phyloP scores from a whole-genome alignment of 2,888 invertebrate genomes.

The Coronaproctus castanopsis region DNA sequence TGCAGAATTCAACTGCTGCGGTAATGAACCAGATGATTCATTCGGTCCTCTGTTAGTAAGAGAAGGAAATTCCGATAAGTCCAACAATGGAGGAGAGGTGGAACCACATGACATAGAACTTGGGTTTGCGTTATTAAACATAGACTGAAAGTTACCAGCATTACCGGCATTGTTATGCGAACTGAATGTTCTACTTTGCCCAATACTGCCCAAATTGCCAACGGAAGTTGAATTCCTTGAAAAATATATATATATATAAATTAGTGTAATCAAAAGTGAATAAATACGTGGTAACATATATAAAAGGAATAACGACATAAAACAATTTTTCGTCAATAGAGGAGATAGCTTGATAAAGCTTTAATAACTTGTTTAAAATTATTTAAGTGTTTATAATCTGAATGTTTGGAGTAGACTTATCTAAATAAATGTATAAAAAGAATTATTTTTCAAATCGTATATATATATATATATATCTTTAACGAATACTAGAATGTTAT shows the following conservation, averaged over 20 bases:
- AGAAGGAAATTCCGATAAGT: slow-evolving; percentile 82
- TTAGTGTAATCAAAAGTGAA: no score
- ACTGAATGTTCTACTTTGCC: slow-evolving; percentile 13
- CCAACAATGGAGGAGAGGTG: slow-evolving; percentile 63
- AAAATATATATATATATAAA: slow-evolving; percentile 1
- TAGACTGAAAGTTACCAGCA: slow-evolving; percentile 11
- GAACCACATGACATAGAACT: slow-evolving; percentile 35
- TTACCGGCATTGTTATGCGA: slow-evolving; percentile 7
- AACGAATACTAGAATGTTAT: no score
- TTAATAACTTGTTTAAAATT: no score
- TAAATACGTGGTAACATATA: no score
- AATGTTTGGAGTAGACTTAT: no score
- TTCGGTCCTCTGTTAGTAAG: slow-evolving; percentile 68
- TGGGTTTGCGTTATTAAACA: slow-evolving; percentile 9
- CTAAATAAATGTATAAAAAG: no score
- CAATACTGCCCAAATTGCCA: slow-evolving; percentile 11
- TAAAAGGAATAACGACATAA: no score
- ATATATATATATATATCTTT: no score
- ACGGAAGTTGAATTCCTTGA: slow-evolving; percentile 12
- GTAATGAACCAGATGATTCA: slow-evolving; percentile 49
- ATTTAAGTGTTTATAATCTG: no score
- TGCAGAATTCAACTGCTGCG: slow-evolving; percentile 53
- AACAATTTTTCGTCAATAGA: no score
- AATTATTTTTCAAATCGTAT: no score
- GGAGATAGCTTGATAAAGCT: no score